Evolutionary conservation across 2,888 invertebrate species (phyloP).

Genomic region (Meiosimyza platycephala): DNA sequence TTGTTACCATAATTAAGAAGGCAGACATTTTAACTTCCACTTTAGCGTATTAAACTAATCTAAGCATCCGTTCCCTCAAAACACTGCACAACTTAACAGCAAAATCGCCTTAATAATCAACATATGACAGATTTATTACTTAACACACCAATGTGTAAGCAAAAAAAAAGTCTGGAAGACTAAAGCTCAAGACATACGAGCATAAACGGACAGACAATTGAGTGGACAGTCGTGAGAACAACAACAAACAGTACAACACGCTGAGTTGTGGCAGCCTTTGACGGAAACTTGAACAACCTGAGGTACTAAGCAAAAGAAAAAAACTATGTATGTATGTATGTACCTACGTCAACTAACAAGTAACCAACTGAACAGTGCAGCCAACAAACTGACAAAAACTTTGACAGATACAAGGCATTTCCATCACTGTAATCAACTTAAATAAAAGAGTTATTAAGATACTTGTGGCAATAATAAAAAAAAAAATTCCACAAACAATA

Average conservation of each 20-base stretch:
- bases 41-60: conserved; percentile 41
- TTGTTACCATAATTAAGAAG: conserved; percentile 9
- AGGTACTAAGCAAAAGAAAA: neutral
- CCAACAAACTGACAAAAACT: conserved; percentile 39
- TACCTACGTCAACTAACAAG: too few relatives aligned
- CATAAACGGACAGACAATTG: neutral
- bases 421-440: conserved; percentile 61
- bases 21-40: neutral
- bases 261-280: neutral
- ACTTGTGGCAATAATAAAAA: conserved; percentile 1
- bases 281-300: conserved; percentile 11
- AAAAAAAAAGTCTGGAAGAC: neutral
- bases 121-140: conserved; percentile 65
- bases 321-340: too few relatives aligned
- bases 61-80: conserved; percentile 35
- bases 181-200: neutral
- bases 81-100: conserved; percentile 25
- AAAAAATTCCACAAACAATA: neutral
- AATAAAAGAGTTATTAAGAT: conserved; percentile 48
- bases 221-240: neutral
- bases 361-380: conserved; percentile 9
- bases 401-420: conserved; percentile 60
- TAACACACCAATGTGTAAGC: conserved; percentile 42
- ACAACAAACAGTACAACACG: conserved; percentile 8
- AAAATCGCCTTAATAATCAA: conserved; percentile 52